Evolutionary conservation across 35 echinoderm and acorn worm genomes (phyloP), one percentile per base, ranked within the genome.

Genomic region (Stichopus chloronotus): DNA sequence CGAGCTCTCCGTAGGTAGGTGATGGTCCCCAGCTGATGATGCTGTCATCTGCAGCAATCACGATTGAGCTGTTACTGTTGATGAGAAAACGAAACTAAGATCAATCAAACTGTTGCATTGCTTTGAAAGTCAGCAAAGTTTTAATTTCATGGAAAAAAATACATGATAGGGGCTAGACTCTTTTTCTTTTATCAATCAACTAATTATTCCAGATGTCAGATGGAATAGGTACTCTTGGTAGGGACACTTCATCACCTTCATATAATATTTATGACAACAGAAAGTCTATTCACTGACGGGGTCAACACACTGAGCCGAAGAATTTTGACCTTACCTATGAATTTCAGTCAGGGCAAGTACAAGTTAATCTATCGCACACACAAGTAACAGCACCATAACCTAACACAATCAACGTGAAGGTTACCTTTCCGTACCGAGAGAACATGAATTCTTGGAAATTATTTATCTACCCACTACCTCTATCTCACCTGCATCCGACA

Each of bases 21-120:
- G 95, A 96, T 11, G 97, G 97, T 19, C 97, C 97, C 97, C 97
- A 99, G 83, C 93, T 95, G 76, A 99, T 95, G 82, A 99, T 60
- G 84, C 92, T 95, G 13, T 99, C 97, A 19, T 99, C 97, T 4
- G 97, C 97, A 3, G 95, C 95, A 19, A 99, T 83, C 8, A 99
- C 94, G 17, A 99, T 96, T 30, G 95, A 96, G 57, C 92, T 94
- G 88, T 96, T 96, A 78, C 97, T 99, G 90, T 77, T 10, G 56
- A 95, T 25, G 88, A 56, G 24, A 89, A 24, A 96, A 76, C 43
- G 58, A 86, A 25, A 83, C n/a, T 8, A 72, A 56, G 11, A 83
- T 57, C 22, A 53, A n/a, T 54, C 9, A 53, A 92, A 12, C 1
- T 81, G 11, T 71, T n/a, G 11, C 11, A 71, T 13, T 71, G 1